phyloP scores from a whole-genome alignment of 2,797 vertebrate species.

The Darevskia mixta region DNA sequence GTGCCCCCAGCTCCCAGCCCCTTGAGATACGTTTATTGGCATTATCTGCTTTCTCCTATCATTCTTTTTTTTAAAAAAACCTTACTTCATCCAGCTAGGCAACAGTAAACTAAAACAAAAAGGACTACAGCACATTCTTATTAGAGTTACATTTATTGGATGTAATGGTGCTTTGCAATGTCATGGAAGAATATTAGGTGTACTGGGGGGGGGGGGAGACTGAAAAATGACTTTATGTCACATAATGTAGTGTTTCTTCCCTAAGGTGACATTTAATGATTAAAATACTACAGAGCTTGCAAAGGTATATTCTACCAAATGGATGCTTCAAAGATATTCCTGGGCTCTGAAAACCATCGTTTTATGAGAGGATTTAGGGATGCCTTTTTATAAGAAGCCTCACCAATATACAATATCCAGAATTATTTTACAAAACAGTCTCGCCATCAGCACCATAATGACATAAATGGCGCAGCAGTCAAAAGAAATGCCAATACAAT shows the following conservation, averaged over 20 bases:
- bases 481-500: not conserved
- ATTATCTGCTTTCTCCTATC: not conserved
- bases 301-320: no score
- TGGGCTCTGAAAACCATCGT: no score
- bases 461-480: not conserved
- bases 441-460: not conserved
- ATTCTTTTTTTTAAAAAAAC: not conserved
- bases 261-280: not conserved
- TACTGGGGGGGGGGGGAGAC: not conserved
- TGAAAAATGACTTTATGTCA: not conserved
- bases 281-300: not conserved
- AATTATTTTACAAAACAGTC: not conserved
- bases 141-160: not conserved
- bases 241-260: not conserved
- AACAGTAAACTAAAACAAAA: not conserved
- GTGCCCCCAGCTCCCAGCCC: no score
- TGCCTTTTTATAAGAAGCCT: not conserved
- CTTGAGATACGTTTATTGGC: no score
- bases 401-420: not conserved
- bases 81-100: not conserved
- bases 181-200: not conserved
- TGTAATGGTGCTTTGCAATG: not conserved
- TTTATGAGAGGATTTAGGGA: not conserved
- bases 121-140: not conserved
- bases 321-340: not conserved